Evolutionary conservation across 1,140 invertebrate species (phyloP).

Genomic region (Apis laboriosa): DNA sequence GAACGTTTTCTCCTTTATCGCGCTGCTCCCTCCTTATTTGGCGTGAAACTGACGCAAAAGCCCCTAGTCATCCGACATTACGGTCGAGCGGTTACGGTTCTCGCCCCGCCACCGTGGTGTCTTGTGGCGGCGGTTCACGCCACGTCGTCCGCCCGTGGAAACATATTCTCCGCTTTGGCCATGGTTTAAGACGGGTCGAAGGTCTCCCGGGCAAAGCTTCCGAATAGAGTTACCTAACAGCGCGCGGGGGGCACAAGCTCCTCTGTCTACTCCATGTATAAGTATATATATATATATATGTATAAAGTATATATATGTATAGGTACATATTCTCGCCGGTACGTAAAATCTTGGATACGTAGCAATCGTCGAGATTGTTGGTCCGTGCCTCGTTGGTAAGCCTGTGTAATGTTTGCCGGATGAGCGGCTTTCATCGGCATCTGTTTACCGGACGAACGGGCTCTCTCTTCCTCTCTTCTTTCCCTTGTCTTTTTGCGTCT

Average conservation of each 20-base stretch:
- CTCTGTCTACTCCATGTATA: too few species aligned
- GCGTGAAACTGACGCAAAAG: constrained; percentile 60
- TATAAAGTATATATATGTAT: not conserved
- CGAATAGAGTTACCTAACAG: constrained; percentile 68
- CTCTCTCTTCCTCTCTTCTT: constrained; percentile 39
- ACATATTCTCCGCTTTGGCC: constrained; percentile 54
- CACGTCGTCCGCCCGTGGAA: constrained; percentile 52
- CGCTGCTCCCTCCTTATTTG: constrained; percentile 51
- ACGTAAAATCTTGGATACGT: constrained; percentile 66
- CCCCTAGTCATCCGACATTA: constrained; percentile 61
- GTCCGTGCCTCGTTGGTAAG: constrained; percentile 46
- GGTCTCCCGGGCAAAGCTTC: constrained; percentile 60
- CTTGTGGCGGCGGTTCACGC: constrained; percentile 54
- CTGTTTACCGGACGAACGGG: constrained; percentile 70
- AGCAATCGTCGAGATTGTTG: constrained; percentile 54
- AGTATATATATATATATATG: too few species aligned
- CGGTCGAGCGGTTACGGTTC: constrained; percentile 63
- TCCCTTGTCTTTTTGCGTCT: constrained; percentile 6
- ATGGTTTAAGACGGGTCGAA: constrained; percentile 63
- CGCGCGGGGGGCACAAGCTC: constrained; percentile 44
- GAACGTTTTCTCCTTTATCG: too few species aligned
- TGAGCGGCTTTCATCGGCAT: constrained; percentile 71
- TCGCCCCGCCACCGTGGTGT: constrained; percentile 44
- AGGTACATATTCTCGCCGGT: constrained; percentile 52
- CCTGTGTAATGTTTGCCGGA: constrained; percentile 74